phyloP scores from a whole-genome alignment of 2,888 invertebrate species.

The Oithona nana region DNA sequence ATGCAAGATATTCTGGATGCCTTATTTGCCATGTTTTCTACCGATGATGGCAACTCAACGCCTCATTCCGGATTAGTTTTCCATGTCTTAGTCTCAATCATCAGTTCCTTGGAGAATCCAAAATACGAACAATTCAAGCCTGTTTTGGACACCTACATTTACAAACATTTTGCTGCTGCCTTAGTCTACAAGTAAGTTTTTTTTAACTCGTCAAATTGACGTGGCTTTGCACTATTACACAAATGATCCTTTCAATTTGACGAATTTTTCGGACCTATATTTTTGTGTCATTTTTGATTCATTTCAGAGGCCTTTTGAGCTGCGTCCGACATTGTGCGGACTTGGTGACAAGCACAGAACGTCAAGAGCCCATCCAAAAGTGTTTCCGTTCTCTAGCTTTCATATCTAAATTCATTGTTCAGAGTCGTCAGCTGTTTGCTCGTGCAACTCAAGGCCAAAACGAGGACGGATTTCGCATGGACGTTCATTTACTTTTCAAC shows the following conservation, averaged over 20 bases:
- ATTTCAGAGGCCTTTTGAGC: constrained; percentile 52
- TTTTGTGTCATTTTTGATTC: too few relatives aligned
- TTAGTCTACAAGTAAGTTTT: constrained; percentile 64
- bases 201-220: not conserved
- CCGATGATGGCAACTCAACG: constrained; percentile 74
- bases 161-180: constrained; percentile 81
- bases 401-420: constrained; percentile 76
- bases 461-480: constrained; percentile 64
- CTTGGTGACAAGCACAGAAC: constrained; percentile 62
- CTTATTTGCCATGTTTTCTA: constrained; percentile 76
- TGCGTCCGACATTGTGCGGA: constrained; percentile 79
- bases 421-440: constrained; percentile 62
- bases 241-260: not conserved
- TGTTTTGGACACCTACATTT: constrained; percentile 80
- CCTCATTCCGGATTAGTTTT: constrained; percentile 77
- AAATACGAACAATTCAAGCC: constrained; percentile 87
- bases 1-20: constrained; percentile 83
- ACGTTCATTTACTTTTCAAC: constrained; percentile 39
- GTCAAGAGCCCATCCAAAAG: constrained; percentile 71
- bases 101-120: constrained; percentile 67
- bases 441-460: constrained; percentile 70
- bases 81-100: constrained; percentile 74
- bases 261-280: too few relatives aligned
- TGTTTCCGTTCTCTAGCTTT: constrained; percentile 77
- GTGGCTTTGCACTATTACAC: not conserved